Conservation (phyloP, 1,140 invertebrate species). For the Trigoniulus corallinus region DNA sequence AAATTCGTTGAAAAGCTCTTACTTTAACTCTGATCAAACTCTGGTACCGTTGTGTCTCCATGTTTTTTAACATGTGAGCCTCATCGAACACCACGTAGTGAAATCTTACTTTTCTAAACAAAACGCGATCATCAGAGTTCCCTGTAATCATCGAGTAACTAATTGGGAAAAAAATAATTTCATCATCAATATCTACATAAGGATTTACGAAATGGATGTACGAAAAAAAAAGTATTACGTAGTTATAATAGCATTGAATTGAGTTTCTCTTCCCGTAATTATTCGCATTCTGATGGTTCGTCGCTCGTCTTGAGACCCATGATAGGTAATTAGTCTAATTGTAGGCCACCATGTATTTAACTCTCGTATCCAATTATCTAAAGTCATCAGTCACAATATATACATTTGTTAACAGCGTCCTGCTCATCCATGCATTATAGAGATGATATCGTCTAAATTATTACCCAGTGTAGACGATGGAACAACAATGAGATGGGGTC, state of each 20-base stretch:
- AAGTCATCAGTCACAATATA: not conserved
- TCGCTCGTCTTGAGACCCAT: slow-evolving; percentile 69
- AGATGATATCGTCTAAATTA: not conserved
- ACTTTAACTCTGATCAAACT: slow-evolving; percentile 75
- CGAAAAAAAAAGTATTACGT: slow-evolving; percentile 37
- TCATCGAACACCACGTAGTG: slow-evolving; percentile 93
- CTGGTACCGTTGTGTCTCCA: slow-evolving; percentile 77
- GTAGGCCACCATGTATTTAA: slow-evolving; percentile 66
- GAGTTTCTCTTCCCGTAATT: slow-evolving; percentile 41
- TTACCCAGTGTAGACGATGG: slow-evolving; percentile 76
- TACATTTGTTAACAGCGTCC: not conserved
- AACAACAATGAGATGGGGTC: slow-evolving; percentile 71
- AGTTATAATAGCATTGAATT: slow-evolving; percentile 69
- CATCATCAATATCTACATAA: not conserved
- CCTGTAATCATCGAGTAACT: slow-evolving; percentile 63
- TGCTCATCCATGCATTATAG: not conserved
- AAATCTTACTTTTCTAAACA: slow-evolving; percentile 75
- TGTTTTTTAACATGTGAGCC: slow-evolving; percentile 95
- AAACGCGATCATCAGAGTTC: slow-evolving; percentile 68
- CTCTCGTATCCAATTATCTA: slow-evolving; percentile 79
- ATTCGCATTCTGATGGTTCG: slow-evolving; percentile 54
- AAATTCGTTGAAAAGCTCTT: not conserved
- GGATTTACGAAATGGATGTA: not conserved
- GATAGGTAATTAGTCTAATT: slow-evolving; percentile 66
- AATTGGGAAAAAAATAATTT: slow-evolving; percentile 10